Evolutionary conservation across 2,113 vertebrate genomes (phyloP), one percentile per base, ranked within the genome.

Genomic region (Falco punctatus): DNA sequence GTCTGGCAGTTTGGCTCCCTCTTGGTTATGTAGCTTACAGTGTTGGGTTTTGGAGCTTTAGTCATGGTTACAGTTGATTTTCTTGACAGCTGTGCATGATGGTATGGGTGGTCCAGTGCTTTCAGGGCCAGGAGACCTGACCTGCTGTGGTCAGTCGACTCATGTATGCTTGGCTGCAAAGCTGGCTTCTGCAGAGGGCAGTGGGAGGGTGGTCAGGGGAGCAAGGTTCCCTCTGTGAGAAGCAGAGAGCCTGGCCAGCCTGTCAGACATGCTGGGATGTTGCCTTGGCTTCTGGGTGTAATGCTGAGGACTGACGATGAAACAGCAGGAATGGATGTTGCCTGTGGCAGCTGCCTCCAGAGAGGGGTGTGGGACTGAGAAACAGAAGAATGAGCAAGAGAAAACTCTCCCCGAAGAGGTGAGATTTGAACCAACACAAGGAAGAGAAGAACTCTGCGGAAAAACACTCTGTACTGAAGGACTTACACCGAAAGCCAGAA

Each of bases 301-400:
- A 13, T 5, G 14, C 69, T 55, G 65, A 73, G 59, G 11, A 26
- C 24, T 78, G 54, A 58, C 0, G 0, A 8, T n/a, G 32, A 24
- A 69, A 42, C 24, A 73, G 30, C 32, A 42, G 30, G 65, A 65
- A 44, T 40, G 57, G 30, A 44, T 44, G 13, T 38, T 83, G 61
- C 27, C 48, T 18, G 38, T 20, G 48, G 42, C 74, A 88, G 51
- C 55, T 62, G 55, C 23, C 52, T 86, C 22, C 0, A 0, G 52
- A 73, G 54, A 55, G 46, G 16, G 4, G 12, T 54, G 28, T 59
- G 64, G 32, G 54, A 77, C n/a, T 86, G 62, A 73, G 59, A 81
- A 90, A 65, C 16, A 81, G 64, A 91, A 72, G 44, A 64, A 64
- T 20, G n/a, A 77, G 40, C 28, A 67, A 82, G n/a, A 90, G 21